Conservation (phyloP, 2,797 vertebrate species). For the Chloroceryle amazona region DNA sequence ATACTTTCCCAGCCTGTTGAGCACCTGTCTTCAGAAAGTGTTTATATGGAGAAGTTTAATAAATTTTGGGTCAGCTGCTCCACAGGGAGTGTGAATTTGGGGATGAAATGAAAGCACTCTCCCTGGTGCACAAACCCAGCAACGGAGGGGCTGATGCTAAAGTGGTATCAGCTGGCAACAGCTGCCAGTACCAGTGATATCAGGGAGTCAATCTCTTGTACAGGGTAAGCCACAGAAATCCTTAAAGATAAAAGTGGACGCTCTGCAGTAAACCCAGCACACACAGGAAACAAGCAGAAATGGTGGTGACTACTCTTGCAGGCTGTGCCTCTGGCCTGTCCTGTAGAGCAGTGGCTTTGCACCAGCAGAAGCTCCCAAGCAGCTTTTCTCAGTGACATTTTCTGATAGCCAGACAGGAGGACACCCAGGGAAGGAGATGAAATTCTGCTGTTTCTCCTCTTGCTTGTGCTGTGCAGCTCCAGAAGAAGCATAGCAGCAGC, state of each 20-base stretch:
- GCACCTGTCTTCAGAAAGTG: neutral
- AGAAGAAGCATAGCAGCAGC: neutral
- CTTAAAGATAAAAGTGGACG: neutral
- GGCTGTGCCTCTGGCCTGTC: accelerated
- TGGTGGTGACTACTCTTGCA: neutral
- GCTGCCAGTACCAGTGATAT: neutral
- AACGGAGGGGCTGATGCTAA: neutral
- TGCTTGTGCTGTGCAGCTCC: neutral
- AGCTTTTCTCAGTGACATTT: neutral
- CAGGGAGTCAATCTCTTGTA: neutral
- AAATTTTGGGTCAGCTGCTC: neutral
- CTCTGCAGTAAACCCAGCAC: neutral
- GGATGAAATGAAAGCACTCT: neutral
- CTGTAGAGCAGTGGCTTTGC: neutral
- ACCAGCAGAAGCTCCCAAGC: accelerated
- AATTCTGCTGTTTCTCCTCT: neutral
- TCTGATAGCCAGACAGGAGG: neutral
- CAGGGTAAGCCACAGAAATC: neutral
- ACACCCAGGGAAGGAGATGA: neutral
- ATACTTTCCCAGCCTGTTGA: neutral
- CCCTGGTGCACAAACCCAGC: neutral
- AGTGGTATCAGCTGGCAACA: neutral
- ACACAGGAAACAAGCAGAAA: neutral
- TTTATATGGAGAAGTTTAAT: neutral
- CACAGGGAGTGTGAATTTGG: neutral